A percentile compares a stretch with the other conserved stretches of the same genome.
Conservation (phyloP, 2,113 vertebrate species). For the Triplophysa siluroides region DNA sequence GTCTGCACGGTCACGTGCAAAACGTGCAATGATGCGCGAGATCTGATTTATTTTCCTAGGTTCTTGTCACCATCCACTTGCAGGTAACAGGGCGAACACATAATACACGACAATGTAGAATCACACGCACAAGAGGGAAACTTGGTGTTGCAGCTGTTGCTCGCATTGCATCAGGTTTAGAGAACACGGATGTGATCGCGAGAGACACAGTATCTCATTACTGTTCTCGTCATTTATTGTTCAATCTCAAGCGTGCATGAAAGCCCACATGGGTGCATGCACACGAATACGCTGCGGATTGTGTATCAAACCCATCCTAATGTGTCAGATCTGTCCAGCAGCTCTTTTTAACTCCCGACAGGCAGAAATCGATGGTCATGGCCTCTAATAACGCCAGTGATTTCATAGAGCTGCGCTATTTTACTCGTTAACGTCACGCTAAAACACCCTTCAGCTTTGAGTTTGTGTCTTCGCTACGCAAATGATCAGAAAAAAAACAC, state of each 20-base stretch:
- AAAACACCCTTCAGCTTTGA: conserved; percentile 17
- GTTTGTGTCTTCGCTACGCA: conserved; percentile 22
- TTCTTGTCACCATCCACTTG: background rate
- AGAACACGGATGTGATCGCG: background rate
- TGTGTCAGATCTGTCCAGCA: background rate
- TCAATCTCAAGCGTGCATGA: background rate
- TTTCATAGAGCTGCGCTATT: conserved; percentile 5
- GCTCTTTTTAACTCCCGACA: conserved; percentile 1
- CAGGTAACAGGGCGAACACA: background rate
- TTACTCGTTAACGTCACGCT: conserved; percentile 17
- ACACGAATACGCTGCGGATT: conserved; percentile 22
- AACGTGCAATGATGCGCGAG: conserved; percentile 32
- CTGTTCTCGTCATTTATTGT: background rate
- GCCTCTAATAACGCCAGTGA: conserved; percentile 2
- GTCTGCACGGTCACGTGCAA: conserved; percentile 58
- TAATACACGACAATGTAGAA: background rate
- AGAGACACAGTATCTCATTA: background rate
- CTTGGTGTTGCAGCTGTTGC: conserved; percentile 24
- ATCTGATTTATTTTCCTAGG: conserved; percentile 1
- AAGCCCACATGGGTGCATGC: background rate
- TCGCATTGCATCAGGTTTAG: conserved; percentile 62
- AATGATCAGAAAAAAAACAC: conserved; percentile 1
- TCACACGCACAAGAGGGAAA: background rate
- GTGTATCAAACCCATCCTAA: background rate
- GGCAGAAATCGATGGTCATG: background rate